These are phyloP conservation scores for Macrostomum cliftonense DNA, from an alignment of 2,888 invertebrate genomes.

Conservation along the genomic window DNA sequence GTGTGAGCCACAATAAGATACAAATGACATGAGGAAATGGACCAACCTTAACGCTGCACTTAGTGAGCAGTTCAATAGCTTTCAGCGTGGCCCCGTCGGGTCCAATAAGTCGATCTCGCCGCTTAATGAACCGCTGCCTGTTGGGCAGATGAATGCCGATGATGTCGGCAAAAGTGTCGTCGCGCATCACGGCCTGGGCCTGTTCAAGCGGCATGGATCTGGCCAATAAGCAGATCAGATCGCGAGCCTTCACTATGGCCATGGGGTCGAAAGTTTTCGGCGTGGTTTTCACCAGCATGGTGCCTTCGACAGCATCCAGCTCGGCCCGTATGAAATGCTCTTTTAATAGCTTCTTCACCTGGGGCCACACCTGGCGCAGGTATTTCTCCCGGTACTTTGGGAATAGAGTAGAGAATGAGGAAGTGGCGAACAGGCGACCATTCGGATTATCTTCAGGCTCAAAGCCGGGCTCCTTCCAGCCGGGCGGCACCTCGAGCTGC, in stretches of 20 bases:
- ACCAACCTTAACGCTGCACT: conserved; percentile 58
- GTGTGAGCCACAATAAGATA: too few relatives aligned
- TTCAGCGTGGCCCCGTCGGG: conserved; percentile 94
- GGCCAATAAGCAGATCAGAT: conserved; percentile 78
- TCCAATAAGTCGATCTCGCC: conserved; percentile 79
- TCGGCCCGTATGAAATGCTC: conserved; percentile 54
- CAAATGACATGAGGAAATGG: too few relatives aligned
- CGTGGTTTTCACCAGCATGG: conserved; percentile 80
- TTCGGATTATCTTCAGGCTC: conserved; percentile 68
- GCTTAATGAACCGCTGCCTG: conserved; percentile 71
- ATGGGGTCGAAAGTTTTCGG: conserved; percentile 93
- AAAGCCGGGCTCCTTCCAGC: conserved; percentile 49
- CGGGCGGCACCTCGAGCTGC: conserved; percentile 33
- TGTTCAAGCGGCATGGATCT: conserved; percentile 87
- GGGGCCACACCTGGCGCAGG: conserved; percentile 76
- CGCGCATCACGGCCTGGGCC: conserved; percentile 46
- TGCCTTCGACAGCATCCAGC: conserved; percentile 74
- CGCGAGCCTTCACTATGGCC: conserved; percentile 81
- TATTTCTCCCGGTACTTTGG: conserved; percentile 93
- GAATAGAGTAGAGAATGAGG: conserved; percentile 84
- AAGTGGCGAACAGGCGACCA: conserved; percentile 63
- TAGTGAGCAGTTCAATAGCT: conserved; percentile 68
- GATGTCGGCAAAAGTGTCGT: conserved; percentile 78
- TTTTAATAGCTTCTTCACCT: conserved; percentile 64
- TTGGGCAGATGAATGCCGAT: conserved; percentile 73